Evolutionary conservation across 2,797 vertebrate species (phyloP), one percentile per base, ranked within the genome.

Genomic region (Linurgus olivaceus): DNA sequence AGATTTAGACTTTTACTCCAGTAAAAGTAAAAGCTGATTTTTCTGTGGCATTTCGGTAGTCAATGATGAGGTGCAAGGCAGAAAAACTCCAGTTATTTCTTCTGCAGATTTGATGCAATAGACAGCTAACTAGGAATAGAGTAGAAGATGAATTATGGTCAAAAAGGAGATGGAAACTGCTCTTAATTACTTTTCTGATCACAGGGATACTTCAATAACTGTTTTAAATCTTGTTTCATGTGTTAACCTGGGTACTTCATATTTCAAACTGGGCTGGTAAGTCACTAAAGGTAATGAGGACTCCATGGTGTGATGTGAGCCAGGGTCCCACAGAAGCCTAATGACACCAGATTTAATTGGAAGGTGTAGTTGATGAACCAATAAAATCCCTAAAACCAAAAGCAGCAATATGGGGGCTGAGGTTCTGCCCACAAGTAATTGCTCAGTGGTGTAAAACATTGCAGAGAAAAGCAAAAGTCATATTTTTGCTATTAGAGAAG

Each of bases 401-500:
- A 96, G 94, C 70, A 96, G 96, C 26, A 83, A 91, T 85, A 67
- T 84, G 86, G 70, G 92, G 76, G 68, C 89, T 95, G 73, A 93
- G 52, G 47, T 95, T 97, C 83, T 96, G 95, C 93, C 96, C 97
- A 92, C 95, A 95, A 96, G 94, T 96, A 95, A 95, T 96, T 97
- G 91, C 86, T 97, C 95, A 93, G 67, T 94, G 88, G 85, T 83
- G 94, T 94, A 90, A 94, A 97, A 81, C 66, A 57, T 94, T 93
- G 66, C 52, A 48, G 90, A 78, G 90, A 96, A 96, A 97, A 98
- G 67, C 82, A 94, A 78, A 91, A 54, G 26, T 96, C 91, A 85
- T 97, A 94, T 94, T 96, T 97, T 96, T 97, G 70, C 93, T 96
- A 82, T 97, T 97, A 97, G 82, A 91, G 85, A 83, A 94, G 96